Base-by-base conservation (phyloP, 2,113 vertebrate genomes). In the Puma concolor region DNA sequence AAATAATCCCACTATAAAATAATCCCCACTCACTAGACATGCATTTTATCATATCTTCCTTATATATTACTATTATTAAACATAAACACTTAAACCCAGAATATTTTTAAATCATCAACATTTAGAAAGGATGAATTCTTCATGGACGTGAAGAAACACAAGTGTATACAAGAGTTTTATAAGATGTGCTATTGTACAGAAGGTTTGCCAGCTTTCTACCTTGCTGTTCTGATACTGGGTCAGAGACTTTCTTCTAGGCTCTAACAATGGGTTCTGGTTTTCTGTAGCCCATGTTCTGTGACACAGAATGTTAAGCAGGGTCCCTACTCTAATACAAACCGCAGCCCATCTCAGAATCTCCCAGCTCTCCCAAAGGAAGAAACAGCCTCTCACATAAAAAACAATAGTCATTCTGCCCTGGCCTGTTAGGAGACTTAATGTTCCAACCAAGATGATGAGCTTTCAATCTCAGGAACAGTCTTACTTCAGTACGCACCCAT, bases 51-150 rank as follows among this genome's bases (percentile, higher is more conserved):
- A 50, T 79, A 60, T 60, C 21, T 79, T 52, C 38, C n/a, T 77
- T 83, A 82, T 23, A 27, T n/a, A 38, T 88, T 93, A 89, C 54
- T 88, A 88, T 90, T 94, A 72, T 69, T 67, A 87, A 57, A 87
- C 23, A 91, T 88, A 27, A 83, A 63, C 4, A 91, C 71, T 88
- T 88, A 92, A 44, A 44, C 54, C 66, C 25, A 63, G 66, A 36
- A 64, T 77, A 82, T 52, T 92, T 94, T 96, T 63, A 90, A 97
- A 72, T 31, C 86, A 10, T 54, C 23, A 33, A 87, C 91, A 92
- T 57, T 79, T 91, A 84, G 69, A 91, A 95, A 80, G 91, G 54
- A 94, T 84, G 17, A 82, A 80, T 94, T 91, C 44, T 96, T 95
- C 76, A 84, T 60, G 66, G 36, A 54, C 21, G 27, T 48, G 83